Percentiles rank a stretch among this genome's conserved stretches.
Evolutionary conservation across 1,140 invertebrate genomes (phyloP).

Genomic region (Lamellibrachia luymesi): DNA sequence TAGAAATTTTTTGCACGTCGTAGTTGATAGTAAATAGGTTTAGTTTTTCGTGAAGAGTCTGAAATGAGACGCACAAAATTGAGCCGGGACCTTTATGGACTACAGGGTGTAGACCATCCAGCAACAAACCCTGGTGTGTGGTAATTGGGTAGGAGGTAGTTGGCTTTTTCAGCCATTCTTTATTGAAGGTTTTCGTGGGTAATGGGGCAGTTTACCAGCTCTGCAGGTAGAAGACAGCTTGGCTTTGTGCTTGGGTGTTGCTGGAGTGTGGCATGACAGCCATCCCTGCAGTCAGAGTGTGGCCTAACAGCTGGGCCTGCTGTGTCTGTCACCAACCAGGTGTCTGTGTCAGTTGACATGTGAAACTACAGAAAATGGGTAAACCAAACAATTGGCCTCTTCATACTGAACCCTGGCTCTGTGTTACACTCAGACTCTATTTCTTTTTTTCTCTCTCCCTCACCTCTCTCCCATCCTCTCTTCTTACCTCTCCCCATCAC

Average conservation of each 20-base stretch:
- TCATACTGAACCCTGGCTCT: background rate
- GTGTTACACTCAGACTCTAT: background rate
- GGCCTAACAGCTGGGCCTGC: background rate
- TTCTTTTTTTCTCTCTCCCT: background rate
- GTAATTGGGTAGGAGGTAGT: background rate
- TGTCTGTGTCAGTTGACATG: background rate
- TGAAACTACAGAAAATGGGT: background rate
- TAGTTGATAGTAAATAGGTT: too few relatives aligned
- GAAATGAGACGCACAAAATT: too few relatives aligned
- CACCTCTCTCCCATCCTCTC: too few relatives aligned
- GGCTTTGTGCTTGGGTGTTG: background rate
- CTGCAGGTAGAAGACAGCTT: background rate
- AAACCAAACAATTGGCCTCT: background rate
- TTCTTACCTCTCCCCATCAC: too few relatives aligned
- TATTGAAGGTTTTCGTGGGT: background rate
- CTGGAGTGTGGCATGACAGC: background rate
- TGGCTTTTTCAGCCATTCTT: background rate
- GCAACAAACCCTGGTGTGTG: too few relatives aligned
- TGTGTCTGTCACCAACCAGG: background rate
- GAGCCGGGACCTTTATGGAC: too few relatives aligned
- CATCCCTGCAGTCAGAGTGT: background rate
- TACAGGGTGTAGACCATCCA: too few relatives aligned
- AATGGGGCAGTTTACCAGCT: background rate
- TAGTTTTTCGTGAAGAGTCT: too few relatives aligned
- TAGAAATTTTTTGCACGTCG: too few relatives aligned